Percentiles rank a stretch among this genome's conserved stretches.
Evolutionary conservation across 37 sponge, comb jelly and placozoan genomes (phyloP).

Genomic region (Lycopodina hypogea): DNA sequence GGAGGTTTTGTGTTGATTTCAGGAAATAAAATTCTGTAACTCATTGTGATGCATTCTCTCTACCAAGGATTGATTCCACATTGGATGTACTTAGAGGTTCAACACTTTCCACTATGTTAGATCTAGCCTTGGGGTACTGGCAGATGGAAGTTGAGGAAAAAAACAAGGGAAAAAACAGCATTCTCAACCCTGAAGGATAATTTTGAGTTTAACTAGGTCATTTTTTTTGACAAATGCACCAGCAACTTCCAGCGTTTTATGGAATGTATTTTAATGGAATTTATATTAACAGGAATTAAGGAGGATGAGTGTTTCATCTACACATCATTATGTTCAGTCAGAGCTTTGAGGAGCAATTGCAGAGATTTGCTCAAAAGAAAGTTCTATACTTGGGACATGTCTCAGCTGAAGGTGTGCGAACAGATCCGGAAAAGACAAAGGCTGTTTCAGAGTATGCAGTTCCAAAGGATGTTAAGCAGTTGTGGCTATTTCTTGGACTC

Average conservation of each 20-base stretch:
- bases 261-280: not conserved
- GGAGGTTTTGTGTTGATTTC: no score
- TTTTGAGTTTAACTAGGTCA: not conserved
- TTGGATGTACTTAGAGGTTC: not conserved
- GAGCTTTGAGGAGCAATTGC: constrained; percentile 24
- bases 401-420: constrained; percentile 11
- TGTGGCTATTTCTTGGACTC: constrained; percentile 37
- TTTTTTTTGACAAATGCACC: not conserved
- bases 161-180: constrained; percentile 5
- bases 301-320: constrained; percentile 11
- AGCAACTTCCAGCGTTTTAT: not conserved
- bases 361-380: constrained; percentile 3
- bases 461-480: constrained; percentile 25
- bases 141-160: not conserved
- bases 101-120: not conserved
- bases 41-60: not conserved
- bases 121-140: constrained; percentile 10
- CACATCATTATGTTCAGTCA: constrained; percentile 35
- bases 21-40: no score
- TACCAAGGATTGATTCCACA: constrained; percentile 11
- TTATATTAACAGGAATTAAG: not conserved
- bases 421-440: constrained; percentile 19
- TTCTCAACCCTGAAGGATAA: not conserved
- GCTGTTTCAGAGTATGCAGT: constrained; percentile 16
- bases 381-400: constrained; percentile 6